Evolutionary conservation across 2,113 vertebrate species (phyloP).

Genomic region (Coracopsis vasa): DNA sequence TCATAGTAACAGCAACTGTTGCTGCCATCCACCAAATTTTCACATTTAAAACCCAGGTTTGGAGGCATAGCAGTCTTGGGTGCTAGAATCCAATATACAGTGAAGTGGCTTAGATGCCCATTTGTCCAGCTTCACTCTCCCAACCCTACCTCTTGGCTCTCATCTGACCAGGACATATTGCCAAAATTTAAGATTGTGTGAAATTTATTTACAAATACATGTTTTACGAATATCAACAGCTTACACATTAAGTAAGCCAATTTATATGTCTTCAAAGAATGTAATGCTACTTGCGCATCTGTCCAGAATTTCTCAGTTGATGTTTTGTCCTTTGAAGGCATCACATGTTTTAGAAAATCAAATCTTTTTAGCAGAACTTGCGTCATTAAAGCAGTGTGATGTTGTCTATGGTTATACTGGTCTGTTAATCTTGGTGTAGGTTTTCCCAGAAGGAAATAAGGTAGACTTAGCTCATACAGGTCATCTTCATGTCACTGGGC

Average conservation of each 20-base stretch:
- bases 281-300: background rate
- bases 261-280: background rate
- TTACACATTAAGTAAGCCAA: background rate
- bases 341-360: background rate
- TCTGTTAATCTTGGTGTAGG: background rate
- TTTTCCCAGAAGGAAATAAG: background rate
- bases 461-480: accelerated
- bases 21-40: background rate
- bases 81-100: background rate
- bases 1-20: background rate
- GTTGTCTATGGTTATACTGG: background rate
- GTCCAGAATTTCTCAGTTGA: background rate
- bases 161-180: background rate
- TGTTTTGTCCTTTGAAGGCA: background rate
- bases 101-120: background rate
- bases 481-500: background rate
- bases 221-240: background rate
- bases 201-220: background rate
- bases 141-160: background rate
- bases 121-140: background rate
- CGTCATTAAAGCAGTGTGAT: background rate
- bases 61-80: background rate
- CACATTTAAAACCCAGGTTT: background rate
- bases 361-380: background rate
- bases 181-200: background rate